Evolutionary conservation across 2,113 vertebrate genomes (phyloP).

Genomic region (Zapornia atra): DNA sequence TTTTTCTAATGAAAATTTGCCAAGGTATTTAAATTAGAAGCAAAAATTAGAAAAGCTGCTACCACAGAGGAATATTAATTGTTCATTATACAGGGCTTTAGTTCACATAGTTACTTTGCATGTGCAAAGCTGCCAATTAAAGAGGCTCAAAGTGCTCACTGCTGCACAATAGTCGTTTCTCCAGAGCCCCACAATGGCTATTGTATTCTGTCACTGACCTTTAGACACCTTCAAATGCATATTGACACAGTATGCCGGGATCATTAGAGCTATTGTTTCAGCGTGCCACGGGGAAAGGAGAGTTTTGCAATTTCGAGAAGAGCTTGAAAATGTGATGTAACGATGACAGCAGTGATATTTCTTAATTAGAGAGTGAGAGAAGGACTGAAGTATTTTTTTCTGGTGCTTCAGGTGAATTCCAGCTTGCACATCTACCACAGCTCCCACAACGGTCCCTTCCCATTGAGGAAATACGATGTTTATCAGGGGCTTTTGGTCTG

Average conservation of each 20-base stretch:
- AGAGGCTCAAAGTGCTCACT: conserved; percentile 17
- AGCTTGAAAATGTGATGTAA: conserved; percentile 9
- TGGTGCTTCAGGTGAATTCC: neutral
- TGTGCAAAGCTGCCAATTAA: conserved; percentile 61
- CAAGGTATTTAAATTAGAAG: conserved; percentile 47
- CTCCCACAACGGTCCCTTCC: neutral
- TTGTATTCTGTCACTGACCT: conserved; percentile 38
- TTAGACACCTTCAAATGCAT: conserved; percentile 46
- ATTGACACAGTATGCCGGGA: conserved; percentile 49
- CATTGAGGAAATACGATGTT: neutral
- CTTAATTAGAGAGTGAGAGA: neutral
- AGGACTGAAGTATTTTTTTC: neutral
- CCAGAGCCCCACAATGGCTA: conserved; percentile 7
- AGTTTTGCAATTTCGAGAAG: neutral
- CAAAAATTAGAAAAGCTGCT: conserved; percentile 49
- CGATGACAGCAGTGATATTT: neutral
- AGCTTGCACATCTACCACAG: neutral
- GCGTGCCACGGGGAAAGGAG: neutral
- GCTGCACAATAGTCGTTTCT: conserved; percentile 1
- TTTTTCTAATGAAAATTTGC: conserved; percentile 38
- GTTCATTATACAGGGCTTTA: conserved; percentile 16
- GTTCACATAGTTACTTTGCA: conserved; percentile 46
- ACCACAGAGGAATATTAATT: conserved; percentile 56
- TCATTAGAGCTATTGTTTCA: conserved; percentile 37
- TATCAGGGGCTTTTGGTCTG: neutral